Conservation (phyloP, 2,888 invertebrate species). For the Sialis fuliginosa region DNA sequence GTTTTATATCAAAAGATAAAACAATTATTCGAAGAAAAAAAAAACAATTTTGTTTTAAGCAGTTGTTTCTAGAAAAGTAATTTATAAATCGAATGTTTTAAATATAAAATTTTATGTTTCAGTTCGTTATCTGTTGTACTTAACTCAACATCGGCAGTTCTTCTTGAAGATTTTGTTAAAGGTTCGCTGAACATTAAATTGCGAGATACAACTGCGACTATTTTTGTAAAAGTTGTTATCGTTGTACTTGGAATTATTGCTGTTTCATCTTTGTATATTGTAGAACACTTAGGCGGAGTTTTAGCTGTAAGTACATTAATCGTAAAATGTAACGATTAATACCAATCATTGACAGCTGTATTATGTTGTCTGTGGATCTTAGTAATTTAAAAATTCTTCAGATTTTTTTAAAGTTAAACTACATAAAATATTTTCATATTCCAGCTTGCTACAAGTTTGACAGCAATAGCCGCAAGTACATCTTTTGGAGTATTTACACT, state of each 20-base stretch:
- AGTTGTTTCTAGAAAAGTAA: too few species aligned
- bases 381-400: too few species aligned
- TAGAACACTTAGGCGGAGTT: slow-evolving; percentile 63
- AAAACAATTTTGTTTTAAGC: too few species aligned
- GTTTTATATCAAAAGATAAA: background rate
- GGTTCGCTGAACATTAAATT: slow-evolving; percentile 45
- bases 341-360: background rate
- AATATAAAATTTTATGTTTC: slow-evolving; percentile 11
- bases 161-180: slow-evolving; percentile 65
- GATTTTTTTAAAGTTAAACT: too few species aligned
- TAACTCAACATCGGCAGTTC: slow-evolving; percentile 72
- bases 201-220: slow-evolving; percentile 38
- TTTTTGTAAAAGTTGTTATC: slow-evolving; percentile 45
- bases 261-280: slow-evolving; percentile 44
- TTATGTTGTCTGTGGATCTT: background rate
- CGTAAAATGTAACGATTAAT: background rate
- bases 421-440: slow-evolving; percentile 8
- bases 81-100: too few species aligned
- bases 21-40: background rate
- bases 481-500: slow-evolving; percentile 69
- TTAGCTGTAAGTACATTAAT: slow-evolving; percentile 37
- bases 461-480: slow-evolving; percentile 70
- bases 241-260: slow-evolving; percentile 44
- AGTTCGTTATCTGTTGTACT: slow-evolving; percentile 79
- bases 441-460: slow-evolving; percentile 50